phyloP scores from a whole-genome alignment of 1,140 invertebrate genomes.

The Galendromus occidentalis region DNA sequence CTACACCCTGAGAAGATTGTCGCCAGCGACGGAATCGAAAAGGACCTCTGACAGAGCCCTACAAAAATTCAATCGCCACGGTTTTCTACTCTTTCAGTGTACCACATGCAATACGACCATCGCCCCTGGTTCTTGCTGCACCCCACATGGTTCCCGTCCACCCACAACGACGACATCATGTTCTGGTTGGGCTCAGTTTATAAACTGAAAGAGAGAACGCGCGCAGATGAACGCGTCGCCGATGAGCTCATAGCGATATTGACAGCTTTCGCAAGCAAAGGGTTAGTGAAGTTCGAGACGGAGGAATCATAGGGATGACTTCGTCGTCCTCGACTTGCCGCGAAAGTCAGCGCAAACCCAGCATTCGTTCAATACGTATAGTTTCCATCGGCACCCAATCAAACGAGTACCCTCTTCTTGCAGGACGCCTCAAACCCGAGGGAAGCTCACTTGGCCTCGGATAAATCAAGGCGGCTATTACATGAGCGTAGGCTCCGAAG shows the following conservation, averaged over 20 bases:
- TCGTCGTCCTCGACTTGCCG: too few relatives aligned
- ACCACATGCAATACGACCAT: conserved; percentile 2
- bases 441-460: conserved; percentile 1
- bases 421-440: not conserved
- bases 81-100: too few relatives aligned
- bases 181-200: conserved; percentile 2
- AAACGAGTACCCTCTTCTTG: not conserved
- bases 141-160: not conserved
- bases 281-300: not conserved
- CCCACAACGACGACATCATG: not conserved
- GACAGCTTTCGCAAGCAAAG: not conserved
- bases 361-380: too few relatives aligned
- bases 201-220: not conserved
- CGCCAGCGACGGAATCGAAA: too few relatives aligned
- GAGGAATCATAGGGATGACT: too few relatives aligned
- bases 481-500: not conserved
- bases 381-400: too few relatives aligned
- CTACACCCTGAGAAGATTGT: too few relatives aligned
- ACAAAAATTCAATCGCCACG: too few relatives aligned
- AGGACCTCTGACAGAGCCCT: too few relatives aligned
- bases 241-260: not conserved
- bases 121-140: conserved; percentile 8
- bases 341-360: too few relatives aligned
- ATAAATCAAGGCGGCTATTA: not conserved
- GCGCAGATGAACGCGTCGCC: not conserved